These are phyloP conservation scores for Buphagus erythrorhynchus DNA, from an alignment of 2,797 vertebrate genomes.

Conservation along the genomic window DNA sequence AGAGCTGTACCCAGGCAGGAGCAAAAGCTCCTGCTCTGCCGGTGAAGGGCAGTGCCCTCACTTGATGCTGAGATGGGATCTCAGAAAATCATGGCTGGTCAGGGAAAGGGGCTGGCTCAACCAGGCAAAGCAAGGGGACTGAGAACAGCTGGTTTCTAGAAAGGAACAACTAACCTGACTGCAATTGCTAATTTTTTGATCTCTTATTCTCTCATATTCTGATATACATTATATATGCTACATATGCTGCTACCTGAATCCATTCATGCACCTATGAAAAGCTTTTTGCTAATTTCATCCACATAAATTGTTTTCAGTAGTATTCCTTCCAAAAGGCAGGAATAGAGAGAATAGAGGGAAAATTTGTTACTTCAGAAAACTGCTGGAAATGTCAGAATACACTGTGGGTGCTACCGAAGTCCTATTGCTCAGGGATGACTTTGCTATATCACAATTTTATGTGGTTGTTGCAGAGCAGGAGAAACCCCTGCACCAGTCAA, in stretches of 20 bases:
- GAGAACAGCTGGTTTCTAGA: not conserved
- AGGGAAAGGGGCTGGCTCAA: slow-evolving; percentile 78
- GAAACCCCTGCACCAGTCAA: not conserved
- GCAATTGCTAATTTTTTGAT: not conserved
- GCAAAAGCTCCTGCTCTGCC: slow-evolving; percentile 75
- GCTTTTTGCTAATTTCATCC: not conserved
- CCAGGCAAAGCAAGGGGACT: not conserved
- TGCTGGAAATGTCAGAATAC: not conserved
- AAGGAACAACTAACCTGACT: not conserved
- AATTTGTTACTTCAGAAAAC: not conserved
- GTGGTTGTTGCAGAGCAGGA: not conserved
- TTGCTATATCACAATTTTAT: not conserved
- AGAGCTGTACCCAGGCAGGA: slow-evolving; percentile 79
- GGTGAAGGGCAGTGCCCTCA: slow-evolving; percentile 75
- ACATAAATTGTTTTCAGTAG: not conserved
- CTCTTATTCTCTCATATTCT: not conserved
- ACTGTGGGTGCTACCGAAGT: not conserved
- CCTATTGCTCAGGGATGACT: not conserved
- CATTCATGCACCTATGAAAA: not conserved
- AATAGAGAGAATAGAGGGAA: not conserved
- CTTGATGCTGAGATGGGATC: slow-evolving; percentile 67
- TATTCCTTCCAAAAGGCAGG: not conserved
- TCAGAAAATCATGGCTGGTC: slow-evolving; percentile 78
- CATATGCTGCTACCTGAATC: not conserved
- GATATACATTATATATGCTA: not conserved